Evolutionary conservation across 2,113 vertebrate genomes (phyloP).

Genomic region (Mus musculus): DNA sequence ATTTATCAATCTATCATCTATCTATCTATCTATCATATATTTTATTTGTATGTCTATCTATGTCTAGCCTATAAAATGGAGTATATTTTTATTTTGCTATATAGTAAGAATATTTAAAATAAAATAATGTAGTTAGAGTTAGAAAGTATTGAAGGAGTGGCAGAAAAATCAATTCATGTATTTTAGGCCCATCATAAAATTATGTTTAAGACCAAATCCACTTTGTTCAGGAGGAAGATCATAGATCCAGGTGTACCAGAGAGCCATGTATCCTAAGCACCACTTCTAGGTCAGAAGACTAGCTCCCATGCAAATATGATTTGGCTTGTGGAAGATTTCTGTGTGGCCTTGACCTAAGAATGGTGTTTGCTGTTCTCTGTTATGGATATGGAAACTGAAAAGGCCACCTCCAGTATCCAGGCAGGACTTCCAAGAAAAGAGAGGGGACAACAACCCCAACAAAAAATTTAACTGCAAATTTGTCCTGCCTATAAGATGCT

Average conservation of each 20-base stretch:
- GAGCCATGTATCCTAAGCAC: background rate
- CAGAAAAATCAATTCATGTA: conserved; percentile 40
- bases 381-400: too few relatives aligned
- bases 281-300: background rate
- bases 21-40: background rate
- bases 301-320: background rate
- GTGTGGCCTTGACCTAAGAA: conserved; percentile 42
- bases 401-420: too few relatives aligned
- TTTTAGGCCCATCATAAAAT: conserved; percentile 51
- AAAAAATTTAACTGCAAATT: too few relatives aligned
- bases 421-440: too few relatives aligned
- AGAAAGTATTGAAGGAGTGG: conserved; percentile 65
- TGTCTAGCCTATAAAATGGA: background rate
- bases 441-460: too few relatives aligned
- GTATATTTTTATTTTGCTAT: conserved; percentile 75
- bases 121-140: conserved; percentile 65
- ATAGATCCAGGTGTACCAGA: background rate
- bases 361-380: background rate
- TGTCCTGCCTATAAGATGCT: too few relatives aligned
- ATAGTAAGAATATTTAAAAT: conserved; percentile 68
- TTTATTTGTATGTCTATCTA: background rate
- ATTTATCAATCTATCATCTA: background rate
- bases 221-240: conserved; percentile 5
- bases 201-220: background rate
- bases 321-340: background rate